These are phyloP conservation scores for Ophion costatus DNA, from an alignment of 2,888 invertebrate species.

Conservation along the genomic window DNA sequence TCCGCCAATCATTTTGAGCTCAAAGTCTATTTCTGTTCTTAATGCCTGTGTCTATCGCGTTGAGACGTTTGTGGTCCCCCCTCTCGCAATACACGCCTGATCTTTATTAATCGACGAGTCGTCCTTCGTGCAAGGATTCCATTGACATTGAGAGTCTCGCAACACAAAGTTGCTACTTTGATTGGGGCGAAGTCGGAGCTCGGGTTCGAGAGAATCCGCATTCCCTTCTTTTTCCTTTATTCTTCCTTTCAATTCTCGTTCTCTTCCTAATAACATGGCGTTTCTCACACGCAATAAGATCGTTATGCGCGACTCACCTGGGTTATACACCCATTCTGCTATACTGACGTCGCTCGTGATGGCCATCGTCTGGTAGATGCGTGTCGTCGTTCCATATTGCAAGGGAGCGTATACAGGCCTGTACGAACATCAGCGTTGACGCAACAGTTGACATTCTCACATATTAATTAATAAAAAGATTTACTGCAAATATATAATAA, in stretches of 20 bases:
- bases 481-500: too few relatives aligned
- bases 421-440: constrained; percentile 18
- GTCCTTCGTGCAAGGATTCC: constrained; percentile 44
- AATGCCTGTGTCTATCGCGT: background rate
- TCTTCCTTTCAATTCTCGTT: constrained; percentile 17
- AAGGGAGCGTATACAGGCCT: background rate
- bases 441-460: too few relatives aligned
- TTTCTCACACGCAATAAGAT: constrained; percentile 60
- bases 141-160: constrained; percentile 30
- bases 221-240: background rate
- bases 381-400: constrained; percentile 60
- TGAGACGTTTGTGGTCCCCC: background rate
- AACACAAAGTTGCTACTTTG: background rate
- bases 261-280: constrained; percentile 33
- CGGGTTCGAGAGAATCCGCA: constrained; percentile 21
- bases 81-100: background rate
- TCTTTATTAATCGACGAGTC: constrained; percentile 22
- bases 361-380: constrained; percentile 38
- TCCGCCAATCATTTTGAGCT: background rate
- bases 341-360: background rate
- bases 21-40: constrained; percentile 9
- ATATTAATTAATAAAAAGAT: too few relatives aligned
- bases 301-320: constrained; percentile 59
- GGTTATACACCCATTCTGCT: background rate
- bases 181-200: constrained; percentile 14